These are phyloP conservation scores for Chelmon rostratus DNA, from an alignment of 2,797 vertebrate genomes.

Conservation along the genomic window DNA sequence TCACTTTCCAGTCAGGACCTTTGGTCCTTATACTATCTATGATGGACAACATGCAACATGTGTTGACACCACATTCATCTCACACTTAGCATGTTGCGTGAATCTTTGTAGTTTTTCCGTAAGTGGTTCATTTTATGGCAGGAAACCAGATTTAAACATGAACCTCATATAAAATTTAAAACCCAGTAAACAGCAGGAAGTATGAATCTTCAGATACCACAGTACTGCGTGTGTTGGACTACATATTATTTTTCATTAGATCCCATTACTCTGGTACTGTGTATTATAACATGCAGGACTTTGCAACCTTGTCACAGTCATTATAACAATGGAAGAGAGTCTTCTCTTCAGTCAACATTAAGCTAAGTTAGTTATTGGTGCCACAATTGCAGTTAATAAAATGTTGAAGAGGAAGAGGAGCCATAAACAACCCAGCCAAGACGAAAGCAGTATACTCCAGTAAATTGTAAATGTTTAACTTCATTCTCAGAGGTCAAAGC, in stretches of 20 bases:
- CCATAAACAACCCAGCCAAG: not conserved
- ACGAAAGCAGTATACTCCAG: not conserved
- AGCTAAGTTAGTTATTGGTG: not conserved
- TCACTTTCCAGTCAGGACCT: conserved; percentile 6
- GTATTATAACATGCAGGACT: not conserved
- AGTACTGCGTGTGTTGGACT: not conserved
- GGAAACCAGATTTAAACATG: not conserved
- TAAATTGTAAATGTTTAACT: conserved; percentile 30
- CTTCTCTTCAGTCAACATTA: not conserved
- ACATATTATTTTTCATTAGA: not conserved
- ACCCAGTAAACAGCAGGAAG: not conserved
- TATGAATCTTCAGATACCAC: not conserved
- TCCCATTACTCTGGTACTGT: too few species aligned
- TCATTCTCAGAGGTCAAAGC: not conserved
- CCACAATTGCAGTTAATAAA: not conserved
- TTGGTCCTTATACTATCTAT: conserved; percentile 4
- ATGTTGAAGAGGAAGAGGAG: not conserved
- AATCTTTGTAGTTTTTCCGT: not conserved
- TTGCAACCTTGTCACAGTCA: not conserved
- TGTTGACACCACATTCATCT: not conserved
- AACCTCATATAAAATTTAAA: not conserved
- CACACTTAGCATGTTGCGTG: not conserved
- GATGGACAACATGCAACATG: not conserved
- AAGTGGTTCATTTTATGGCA: not conserved
- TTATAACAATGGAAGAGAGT: not conserved